phyloP scores from a whole-genome alignment of 1,140 invertebrate species.

The Drosophila prosaltans region DNA sequence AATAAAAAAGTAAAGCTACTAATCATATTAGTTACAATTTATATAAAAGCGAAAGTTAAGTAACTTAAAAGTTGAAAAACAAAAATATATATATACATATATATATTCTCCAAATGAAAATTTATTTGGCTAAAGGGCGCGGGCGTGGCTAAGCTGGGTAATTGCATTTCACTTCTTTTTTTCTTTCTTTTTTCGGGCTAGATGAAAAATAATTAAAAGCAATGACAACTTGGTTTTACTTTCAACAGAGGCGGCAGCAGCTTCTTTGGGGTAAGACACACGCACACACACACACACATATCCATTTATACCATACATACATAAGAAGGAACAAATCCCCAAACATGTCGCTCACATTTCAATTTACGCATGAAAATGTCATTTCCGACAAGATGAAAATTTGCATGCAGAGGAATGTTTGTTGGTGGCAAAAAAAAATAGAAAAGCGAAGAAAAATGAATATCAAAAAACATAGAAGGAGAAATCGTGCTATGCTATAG shows the following conservation, averaged over 20 bases:
- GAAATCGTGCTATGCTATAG: constrained; percentile 11
- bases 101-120: constrained; percentile 2
- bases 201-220: constrained; percentile 79
- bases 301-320: neutral
- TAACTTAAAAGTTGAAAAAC: constrained; percentile 23
- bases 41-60: constrained; percentile 34
- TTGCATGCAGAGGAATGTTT: constrained; percentile 77
- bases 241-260: constrained; percentile 14
- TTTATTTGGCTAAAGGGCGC: constrained; percentile 1
- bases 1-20: neutral
- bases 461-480: constrained; percentile 16
- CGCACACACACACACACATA: constrained; percentile 10
- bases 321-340: constrained; percentile 53
- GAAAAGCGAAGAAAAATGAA: neutral
- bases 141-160: constrained; percentile 14
- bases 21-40: constrained; percentile 20
- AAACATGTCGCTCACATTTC: constrained; percentile 82
- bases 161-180: constrained; percentile 11
- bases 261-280: neutral
- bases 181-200: constrained; percentile 20
- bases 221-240: constrained; percentile 73
- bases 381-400: constrained; percentile 77
- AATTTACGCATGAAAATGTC: constrained; percentile 83
- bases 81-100: neutral
- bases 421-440: constrained; percentile 23